Evolutionary conservation across 2,797 vertebrate species (phyloP), one percentile per base, ranked within the genome.

Genomic region (Melanotaenia trifasciata): DNA sequence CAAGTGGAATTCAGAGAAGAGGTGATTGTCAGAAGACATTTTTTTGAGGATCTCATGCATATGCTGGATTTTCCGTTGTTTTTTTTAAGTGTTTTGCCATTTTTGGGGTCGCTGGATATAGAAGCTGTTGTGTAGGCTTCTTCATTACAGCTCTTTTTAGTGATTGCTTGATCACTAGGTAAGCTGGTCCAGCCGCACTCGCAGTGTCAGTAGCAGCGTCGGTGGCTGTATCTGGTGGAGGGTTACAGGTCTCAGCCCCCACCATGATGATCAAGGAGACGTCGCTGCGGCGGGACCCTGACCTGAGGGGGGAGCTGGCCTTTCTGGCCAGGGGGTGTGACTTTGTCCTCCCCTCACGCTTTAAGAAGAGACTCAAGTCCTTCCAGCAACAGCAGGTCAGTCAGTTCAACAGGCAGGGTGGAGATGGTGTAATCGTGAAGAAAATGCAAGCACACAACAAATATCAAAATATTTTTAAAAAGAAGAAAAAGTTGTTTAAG

Each of bases 371-470:
- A 88, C 94, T 99, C 89, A 99, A 98, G 94, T 96, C 95, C 85
- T 99, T 97, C 94, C 98, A 99, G 91, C 97, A 99, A 93, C 95
- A 97, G 83, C 97, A 99, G 98, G 98, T 99, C 96, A 96, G 97
- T 95, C 67, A 30, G 80, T 78, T 83, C 82, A 74, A 22, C 26
- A 5, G 54, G 74, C 69, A 54, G 60, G 71, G 36, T 32, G 45
- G 74, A 72, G 53, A 11, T 28, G 20, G 30, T 26, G 32, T 61
- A 36, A 58, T 40, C 32, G 22, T 3, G 7, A 40, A n/a, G 5
- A 50, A 47, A 36, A 24, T 2, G 16, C 24, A 26, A 16, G 36
- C 43, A 40, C 38, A 67, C 16, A 28, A 60, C 16, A 57, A 72
- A 62, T n/a, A 38, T 57, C 5, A 22, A 59, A 16, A 56, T 14